phyloP scores from a whole-genome alignment of 2,888 invertebrate genomes.

The Lasiommata megera region DNA sequence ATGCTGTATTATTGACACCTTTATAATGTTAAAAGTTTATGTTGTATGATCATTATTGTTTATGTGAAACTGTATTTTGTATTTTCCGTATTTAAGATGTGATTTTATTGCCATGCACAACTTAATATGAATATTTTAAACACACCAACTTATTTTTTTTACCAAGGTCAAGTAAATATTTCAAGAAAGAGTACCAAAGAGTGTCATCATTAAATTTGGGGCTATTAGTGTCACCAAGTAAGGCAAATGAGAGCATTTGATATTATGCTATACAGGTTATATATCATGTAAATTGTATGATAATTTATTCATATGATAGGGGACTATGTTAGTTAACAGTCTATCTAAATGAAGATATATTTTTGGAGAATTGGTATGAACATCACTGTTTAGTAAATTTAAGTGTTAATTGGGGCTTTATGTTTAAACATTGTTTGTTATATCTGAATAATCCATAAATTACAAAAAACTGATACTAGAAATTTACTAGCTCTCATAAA shows the following conservation, averaged over 20 bases:
- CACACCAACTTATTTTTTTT: too few relatives aligned
- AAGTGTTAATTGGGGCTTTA: too few relatives aligned
- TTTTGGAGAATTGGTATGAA: neutral
- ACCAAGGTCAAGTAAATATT: too few relatives aligned
- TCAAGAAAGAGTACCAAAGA: too few relatives aligned
- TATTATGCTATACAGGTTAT: conserved; percentile 34
- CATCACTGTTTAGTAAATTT: too few relatives aligned
- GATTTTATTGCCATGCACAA: too few relatives aligned
- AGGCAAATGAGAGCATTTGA: conserved; percentile 45
- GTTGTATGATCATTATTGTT: neutral
- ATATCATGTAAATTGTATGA: conserved; percentile 47
- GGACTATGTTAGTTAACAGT: conserved; percentile 2
- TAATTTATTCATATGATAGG: conserved; percentile 43
- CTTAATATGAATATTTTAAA: too few relatives aligned
- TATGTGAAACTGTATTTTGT: conserved; percentile 4
- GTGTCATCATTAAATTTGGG: too few relatives aligned
- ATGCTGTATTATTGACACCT: conserved; percentile 55
- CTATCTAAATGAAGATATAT: neutral
- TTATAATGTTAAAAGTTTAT: conserved; percentile 23
- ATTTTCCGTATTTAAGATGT: conserved; percentile 18
- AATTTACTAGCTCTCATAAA: too few relatives aligned
- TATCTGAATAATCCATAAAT: neutral
- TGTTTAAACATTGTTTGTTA: too few relatives aligned
- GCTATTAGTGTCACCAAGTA: conserved; percentile 38
- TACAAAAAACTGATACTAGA: too few relatives aligned